Percentiles rank a stretch among this genome's conserved stretches.
Conservation (phyloP, 1,140 invertebrate species). For the Notospermus geniculatus region DNA sequence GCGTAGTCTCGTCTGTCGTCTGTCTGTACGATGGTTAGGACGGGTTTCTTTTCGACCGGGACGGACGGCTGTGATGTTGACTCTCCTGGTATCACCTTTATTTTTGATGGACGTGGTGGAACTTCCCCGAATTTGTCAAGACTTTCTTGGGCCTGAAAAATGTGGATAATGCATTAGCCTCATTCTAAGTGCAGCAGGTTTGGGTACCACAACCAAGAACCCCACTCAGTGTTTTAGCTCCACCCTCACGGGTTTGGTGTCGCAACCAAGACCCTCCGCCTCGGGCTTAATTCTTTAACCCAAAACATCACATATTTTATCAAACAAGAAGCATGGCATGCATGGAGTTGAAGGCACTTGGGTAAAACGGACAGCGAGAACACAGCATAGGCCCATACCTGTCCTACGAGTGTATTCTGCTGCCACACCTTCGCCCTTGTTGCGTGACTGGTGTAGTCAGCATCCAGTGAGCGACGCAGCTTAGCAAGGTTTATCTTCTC, state of each 20-base stretch:
- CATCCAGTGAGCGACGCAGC: constrained; percentile 16
- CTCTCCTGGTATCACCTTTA: constrained; percentile 36
- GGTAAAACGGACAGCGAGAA: too few relatives aligned
- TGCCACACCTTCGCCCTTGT: constrained; percentile 46
- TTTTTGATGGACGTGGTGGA: constrained; percentile 24
- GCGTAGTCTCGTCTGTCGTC: constrained; percentile 41
- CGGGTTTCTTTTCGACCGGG: constrained; percentile 24
- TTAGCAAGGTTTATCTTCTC: constrained; percentile 48
- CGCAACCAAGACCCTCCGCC: too few relatives aligned
- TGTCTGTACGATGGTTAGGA: constrained; percentile 28
- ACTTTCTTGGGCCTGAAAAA: constrained; percentile 32
- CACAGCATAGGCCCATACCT: constrained; percentile 37
- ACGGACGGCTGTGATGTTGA: constrained; percentile 24
- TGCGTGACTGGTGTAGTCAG: constrained; percentile 31
- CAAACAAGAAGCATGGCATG: too few relatives aligned
- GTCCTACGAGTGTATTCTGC: constrained; percentile 39
- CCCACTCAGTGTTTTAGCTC: too few relatives aligned
- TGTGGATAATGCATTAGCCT: not conserved
- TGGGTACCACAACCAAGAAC: too few relatives aligned
- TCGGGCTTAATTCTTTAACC: too few relatives aligned
- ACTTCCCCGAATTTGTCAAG: constrained; percentile 24
- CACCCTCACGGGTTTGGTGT: too few relatives aligned
- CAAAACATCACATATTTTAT: too few relatives aligned
- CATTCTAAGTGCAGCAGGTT: too few relatives aligned
- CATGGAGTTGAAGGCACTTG: too few relatives aligned